phyloP scores from a whole-genome alignment of 2,888 invertebrate genomes.

The Eurois occulta region DNA sequence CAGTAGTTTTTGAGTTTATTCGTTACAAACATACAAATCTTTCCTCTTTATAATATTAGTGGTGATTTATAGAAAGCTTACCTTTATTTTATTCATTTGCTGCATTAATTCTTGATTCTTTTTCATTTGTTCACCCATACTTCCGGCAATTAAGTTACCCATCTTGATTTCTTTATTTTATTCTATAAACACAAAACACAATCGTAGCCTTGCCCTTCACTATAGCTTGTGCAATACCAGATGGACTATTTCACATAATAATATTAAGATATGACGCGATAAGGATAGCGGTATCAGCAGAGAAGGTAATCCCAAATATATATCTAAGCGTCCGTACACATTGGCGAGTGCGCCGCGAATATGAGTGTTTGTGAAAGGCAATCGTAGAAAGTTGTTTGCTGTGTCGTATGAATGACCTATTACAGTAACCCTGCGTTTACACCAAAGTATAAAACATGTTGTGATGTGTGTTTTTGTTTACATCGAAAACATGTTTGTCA shows the following conservation, averaged over 20 bases:
- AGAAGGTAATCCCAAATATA: background rate
- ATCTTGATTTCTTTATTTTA: background rate
- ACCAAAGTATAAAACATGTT: background rate
- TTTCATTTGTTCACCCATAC: constrained; percentile 14
- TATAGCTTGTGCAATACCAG: background rate
- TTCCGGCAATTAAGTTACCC: constrained; percentile 16
- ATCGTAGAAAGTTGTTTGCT: background rate
- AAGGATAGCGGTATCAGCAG: constrained; percentile 7
- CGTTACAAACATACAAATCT: no score
- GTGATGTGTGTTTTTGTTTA: background rate
- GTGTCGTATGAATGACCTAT: background rate
- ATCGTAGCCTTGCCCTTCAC: background rate
- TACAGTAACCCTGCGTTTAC: background rate
- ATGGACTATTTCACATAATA: constrained; percentile 2
- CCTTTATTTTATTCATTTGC: constrained; percentile 29
- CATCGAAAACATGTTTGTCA: background rate
- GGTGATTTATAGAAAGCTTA: constrained; percentile 1
- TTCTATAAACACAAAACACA: constrained; percentile 11
- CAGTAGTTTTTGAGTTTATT: no score
- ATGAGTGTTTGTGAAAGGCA: background rate
- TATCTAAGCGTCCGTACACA: background rate
- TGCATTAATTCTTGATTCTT: constrained; percentile 31
- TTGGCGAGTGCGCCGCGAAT: background rate
- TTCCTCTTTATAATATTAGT: no score
- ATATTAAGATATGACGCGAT: constrained; percentile 9